Evolutionary conservation across 2,113 vertebrate genomes (phyloP).

Genomic region (Lampris megalopsis): DNA sequence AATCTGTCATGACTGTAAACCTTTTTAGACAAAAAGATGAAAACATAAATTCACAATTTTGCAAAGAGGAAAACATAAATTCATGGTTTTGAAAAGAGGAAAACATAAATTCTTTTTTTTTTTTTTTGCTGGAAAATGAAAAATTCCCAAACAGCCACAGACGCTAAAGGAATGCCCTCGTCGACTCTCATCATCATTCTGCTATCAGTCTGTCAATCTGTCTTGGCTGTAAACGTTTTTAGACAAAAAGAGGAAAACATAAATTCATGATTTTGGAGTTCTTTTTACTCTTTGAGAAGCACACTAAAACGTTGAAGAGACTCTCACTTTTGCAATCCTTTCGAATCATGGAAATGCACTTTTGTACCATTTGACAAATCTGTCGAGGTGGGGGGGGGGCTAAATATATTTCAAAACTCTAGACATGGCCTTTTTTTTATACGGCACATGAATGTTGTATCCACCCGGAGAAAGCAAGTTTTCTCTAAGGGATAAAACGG

Average conservation of each 20-base stretch:
- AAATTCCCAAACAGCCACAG: too few species aligned
- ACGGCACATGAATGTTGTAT: slow-evolving; percentile 70
- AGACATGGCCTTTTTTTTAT: slow-evolving; percentile 56
- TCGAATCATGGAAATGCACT: slow-evolving; percentile 69
- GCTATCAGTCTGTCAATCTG: too few species aligned
- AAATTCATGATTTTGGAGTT: slow-evolving; percentile 7
- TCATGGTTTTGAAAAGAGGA: too few species aligned
- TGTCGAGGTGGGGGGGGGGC: slow-evolving; percentile 27
- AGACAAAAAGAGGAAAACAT: not conserved
- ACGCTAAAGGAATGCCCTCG: too few species aligned
- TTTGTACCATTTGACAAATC: slow-evolving; percentile 64
- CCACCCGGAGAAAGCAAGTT: slow-evolving; percentile 31
- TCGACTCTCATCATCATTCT: too few species aligned
- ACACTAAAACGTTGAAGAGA: too few species aligned
- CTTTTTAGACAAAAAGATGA: not conserved
- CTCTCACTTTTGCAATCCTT: slow-evolving; percentile 25
- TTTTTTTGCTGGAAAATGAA: too few species aligned
- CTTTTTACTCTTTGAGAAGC: slow-evolving; percentile 12
- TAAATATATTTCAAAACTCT: slow-evolving; percentile 53
- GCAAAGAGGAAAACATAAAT: too few species aligned
- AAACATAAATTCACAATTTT: not conserved
- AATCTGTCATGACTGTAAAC: too few species aligned
- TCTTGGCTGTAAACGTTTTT: too few species aligned
- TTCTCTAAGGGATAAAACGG: slow-evolving; percentile 35
- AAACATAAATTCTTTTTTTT: too few species aligned